Evolutionary conservation across 2,888 invertebrate species (phyloP).

Genomic region (Lymantria dispar): DNA sequence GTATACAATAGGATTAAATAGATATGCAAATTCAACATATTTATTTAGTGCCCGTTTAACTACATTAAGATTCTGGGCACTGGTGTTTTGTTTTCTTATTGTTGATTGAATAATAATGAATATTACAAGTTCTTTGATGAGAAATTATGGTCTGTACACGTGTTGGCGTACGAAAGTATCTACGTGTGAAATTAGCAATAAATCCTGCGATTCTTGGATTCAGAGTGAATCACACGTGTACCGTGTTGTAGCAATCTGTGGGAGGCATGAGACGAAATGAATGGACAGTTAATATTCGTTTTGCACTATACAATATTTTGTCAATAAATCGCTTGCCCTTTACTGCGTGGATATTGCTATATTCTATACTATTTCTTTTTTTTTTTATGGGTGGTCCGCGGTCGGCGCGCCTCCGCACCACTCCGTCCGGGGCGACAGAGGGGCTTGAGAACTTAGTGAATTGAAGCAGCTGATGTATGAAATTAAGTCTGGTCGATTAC

Average conservation of each 20-base stretch:
- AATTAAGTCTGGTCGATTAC: no score
- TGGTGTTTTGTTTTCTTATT: constrained; percentile 16
- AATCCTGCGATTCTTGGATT: constrained; percentile 31
- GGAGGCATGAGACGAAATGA: constrained; percentile 28
- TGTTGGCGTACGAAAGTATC: constrained; percentile 22
- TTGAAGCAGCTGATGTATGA: no score
- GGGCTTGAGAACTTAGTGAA: no score
- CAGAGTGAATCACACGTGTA: constrained; percentile 29
- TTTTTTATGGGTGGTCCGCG: no score
- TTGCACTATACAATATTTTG: constrained; percentile 24
- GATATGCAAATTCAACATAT: constrained; percentile 5
- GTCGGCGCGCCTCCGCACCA: no score
- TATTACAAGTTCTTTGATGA: constrained; percentile 10
- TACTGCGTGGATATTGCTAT: no score
- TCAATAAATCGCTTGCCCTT: no score
- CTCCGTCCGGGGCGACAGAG: no score
- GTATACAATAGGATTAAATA: constrained; percentile 7
- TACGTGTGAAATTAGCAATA: constrained; percentile 24
- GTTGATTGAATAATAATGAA: constrained; percentile 22
- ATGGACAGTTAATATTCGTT: constrained; percentile 26
- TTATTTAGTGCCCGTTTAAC: not conserved
- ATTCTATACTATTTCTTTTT: no score
- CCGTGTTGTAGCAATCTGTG: constrained; percentile 24
- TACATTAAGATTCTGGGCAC: not conserved
- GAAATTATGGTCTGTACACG: constrained; percentile 16